Conservation (phyloP, 2,888 invertebrate genomes). For the Dicranocentrus wangi region DNA sequence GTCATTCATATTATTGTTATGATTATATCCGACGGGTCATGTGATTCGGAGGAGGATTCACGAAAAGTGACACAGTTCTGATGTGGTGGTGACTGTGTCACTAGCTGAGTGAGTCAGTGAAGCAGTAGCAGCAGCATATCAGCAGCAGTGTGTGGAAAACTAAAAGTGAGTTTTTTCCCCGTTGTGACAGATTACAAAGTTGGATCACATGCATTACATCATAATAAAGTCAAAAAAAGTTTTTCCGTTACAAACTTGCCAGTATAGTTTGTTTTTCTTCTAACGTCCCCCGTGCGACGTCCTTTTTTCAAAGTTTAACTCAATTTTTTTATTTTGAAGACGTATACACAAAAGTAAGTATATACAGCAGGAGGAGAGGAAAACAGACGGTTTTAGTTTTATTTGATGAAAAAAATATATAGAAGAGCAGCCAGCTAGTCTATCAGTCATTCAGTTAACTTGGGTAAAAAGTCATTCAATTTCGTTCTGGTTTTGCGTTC, state of each 20-base stretch:
- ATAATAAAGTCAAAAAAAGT: conserved; percentile 37
- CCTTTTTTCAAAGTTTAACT: conserved; percentile 25
- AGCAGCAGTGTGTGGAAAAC: neutral
- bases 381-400: conserved; percentile 9
- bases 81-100: conserved; percentile 3
- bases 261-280: neutral
- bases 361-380: neutral
- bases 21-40: conserved; percentile 20
- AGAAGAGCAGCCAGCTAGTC: conserved; percentile 1
- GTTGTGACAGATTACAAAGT: conserved; percentile 33
- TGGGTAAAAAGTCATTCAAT: conserved; percentile 44
- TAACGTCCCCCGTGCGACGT: neutral
- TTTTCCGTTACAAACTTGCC: too few species aligned
- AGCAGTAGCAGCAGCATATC: too few species aligned
- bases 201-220: conserved; percentile 24
- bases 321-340: conserved; percentile 11
- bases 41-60: neutral
- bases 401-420: conserved; percentile 9
- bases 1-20: conserved; percentile 23
- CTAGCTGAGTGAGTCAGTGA: neutral
- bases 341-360: neutral
- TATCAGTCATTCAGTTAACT: conserved; percentile 41
- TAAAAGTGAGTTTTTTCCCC: conserved; percentile 3
- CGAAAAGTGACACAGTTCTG: neutral
- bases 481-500: neutral